These are phyloP conservation scores for Columba guinea DNA, from an alignment of 2,797 vertebrate genomes.

Conservation along the genomic window DNA sequence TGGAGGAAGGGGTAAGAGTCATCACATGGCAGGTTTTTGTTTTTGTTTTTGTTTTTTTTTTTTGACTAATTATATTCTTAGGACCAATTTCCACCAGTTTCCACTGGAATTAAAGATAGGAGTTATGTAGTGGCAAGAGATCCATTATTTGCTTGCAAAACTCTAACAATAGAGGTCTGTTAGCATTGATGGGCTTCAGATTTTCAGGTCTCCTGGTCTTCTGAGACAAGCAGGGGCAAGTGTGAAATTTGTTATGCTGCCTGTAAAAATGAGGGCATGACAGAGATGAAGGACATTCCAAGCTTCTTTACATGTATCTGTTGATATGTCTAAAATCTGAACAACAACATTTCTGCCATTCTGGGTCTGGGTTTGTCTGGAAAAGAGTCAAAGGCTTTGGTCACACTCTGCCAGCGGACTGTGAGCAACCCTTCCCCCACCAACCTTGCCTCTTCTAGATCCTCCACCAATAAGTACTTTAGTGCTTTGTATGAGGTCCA, in stretches of 20 bases:
- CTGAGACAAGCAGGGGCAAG: neutral
- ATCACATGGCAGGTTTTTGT: neutral
- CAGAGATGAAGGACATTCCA: neutral
- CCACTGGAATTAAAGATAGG: neutral
- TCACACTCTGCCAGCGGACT: neutral
- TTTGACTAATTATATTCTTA: neutral
- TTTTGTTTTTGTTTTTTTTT: neutral
- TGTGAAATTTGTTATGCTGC: neutral
- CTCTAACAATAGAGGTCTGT: neutral
- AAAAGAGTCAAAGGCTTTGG: neutral
- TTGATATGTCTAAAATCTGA: neutral
- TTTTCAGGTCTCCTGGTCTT: neutral
- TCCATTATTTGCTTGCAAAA: neutral
- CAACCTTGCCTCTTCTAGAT: neutral
- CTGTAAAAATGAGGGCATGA: neutral
- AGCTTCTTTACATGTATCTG: neutral
- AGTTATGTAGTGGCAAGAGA: neutral
- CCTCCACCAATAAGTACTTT: neutral
- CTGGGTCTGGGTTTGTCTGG: neutral
- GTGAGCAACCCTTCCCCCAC: accelerated
- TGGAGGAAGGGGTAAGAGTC: neutral
- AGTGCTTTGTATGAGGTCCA: neutral
- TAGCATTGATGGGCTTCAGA: neutral
- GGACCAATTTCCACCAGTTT: neutral
- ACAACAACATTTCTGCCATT: neutral